A percentile compares a stretch with the other conserved stretches of the same genome.
phyloP scores from a whole-genome alignment of 1,140 invertebrate species.

The Drosophila malerkotliana region DNA sequence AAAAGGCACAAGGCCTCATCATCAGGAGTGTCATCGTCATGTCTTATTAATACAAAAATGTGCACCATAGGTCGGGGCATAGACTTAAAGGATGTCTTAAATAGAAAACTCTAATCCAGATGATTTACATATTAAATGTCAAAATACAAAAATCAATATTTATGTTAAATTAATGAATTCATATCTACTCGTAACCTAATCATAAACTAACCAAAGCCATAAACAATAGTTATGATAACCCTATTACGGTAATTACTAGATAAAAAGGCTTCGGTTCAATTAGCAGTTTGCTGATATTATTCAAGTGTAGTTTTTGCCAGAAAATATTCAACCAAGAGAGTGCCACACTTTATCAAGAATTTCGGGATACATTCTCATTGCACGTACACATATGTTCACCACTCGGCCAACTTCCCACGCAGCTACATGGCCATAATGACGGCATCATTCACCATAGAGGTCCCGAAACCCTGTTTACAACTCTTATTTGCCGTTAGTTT shows the following conservation, averaged over 20 bases:
- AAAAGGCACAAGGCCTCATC: conserved; percentile 39
- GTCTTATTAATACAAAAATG: conserved; percentile 79
- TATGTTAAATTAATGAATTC: not conserved
- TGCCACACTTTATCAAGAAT: not conserved
- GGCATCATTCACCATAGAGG: conserved; percentile 59
- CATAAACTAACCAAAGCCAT: not conserved
- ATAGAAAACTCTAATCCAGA: conserved; percentile 57
- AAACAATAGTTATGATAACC: not conserved
- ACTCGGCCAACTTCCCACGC: conserved; percentile 25
- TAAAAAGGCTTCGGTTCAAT: not conserved
- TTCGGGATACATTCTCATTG: conserved; percentile 40
- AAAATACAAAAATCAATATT: not conserved
- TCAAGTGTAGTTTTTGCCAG: conserved; percentile 2
- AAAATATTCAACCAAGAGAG: not conserved
- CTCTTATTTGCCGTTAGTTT: conserved; percentile 70
- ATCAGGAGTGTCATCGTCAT: conserved; percentile 46
- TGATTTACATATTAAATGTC: not conserved
- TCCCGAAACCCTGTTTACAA: conserved; percentile 61
- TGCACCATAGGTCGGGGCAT: conserved; percentile 44
- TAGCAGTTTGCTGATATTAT: not conserved
- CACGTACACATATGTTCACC: conserved; percentile 28
- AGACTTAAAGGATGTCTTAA: conserved; percentile 40
- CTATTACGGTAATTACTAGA: not conserved
- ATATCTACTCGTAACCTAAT: not conserved
- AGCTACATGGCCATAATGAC: conserved; percentile 46